Evolutionary conservation across 2,888 invertebrate genomes (phyloP).

Genomic region (Himalopsyche anomala): DNA sequence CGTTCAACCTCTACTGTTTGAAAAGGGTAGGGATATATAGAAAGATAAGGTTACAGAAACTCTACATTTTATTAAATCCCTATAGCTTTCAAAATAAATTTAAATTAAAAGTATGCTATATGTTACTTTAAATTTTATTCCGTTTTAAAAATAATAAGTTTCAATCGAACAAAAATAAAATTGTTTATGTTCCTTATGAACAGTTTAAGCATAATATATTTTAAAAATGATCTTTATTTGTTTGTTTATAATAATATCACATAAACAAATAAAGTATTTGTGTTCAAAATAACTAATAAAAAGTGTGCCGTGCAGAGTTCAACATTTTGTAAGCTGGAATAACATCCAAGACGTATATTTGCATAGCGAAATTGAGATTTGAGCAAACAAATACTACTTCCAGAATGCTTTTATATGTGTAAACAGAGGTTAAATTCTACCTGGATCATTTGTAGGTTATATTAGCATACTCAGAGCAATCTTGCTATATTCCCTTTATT

Average conservation of each 20-base stretch:
- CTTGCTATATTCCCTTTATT: neutral
- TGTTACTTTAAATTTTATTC: too few species aligned
- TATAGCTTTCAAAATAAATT: too few species aligned
- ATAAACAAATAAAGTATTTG: neutral
- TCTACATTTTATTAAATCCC: too few species aligned
- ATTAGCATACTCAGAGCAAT: neutral
- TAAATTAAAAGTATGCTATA: too few species aligned
- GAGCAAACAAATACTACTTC: neutral
- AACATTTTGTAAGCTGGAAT: neutral
- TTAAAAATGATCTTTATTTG: neutral
- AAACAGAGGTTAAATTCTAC: conserved; percentile 5
- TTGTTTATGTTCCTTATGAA: neutral
- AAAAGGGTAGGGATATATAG: neutral
- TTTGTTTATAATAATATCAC: neutral
- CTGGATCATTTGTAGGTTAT: neutral
- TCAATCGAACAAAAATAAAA: too few species aligned
- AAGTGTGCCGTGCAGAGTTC: neutral
- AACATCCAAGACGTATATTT: conserved; percentile 9
- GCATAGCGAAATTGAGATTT: conserved; percentile 22
- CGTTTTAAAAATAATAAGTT: too few species aligned
- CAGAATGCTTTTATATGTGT: conserved; percentile 21
- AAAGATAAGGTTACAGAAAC: too few species aligned
- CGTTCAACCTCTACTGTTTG: neutral
- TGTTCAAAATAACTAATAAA: neutral
- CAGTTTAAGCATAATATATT: neutral